phyloP scores from a whole-genome alignment of 2,797 vertebrate species.

The Philypnodon macrostomus region DNA sequence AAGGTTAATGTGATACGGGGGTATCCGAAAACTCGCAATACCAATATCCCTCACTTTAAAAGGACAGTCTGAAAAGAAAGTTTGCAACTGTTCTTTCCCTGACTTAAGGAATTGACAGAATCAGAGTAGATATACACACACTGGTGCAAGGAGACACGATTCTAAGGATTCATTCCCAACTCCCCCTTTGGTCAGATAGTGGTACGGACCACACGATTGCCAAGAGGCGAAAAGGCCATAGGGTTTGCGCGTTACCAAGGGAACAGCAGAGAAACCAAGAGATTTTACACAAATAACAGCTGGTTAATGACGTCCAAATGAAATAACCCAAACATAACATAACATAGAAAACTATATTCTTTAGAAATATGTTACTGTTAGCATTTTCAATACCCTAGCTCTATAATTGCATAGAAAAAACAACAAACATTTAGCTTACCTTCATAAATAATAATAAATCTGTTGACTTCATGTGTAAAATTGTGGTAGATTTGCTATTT shows the following conservation, averaged over 20 bases:
- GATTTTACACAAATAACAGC: conserved; percentile 33
- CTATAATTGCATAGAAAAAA: no score
- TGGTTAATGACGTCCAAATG: conserved; percentile 2
- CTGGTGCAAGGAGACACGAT: not conserved
- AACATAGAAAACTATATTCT: not conserved
- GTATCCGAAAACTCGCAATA: not conserved
- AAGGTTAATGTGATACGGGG: conserved; percentile 41
- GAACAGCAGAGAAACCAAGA: conserved; percentile 71
- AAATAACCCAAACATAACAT: no score
- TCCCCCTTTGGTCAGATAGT: conserved; percentile 34
- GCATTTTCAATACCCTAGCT: no score
- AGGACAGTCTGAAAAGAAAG: rapidly evolving
- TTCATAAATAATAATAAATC: no score
- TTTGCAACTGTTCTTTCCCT: no score
- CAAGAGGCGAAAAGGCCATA: conserved; percentile 75
- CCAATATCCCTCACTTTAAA: not conserved
- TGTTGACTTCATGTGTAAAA: no score
- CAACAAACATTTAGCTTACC: no score
- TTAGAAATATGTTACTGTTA: no score
- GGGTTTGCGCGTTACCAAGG: conserved; percentile 80
- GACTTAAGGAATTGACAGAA: not conserved
- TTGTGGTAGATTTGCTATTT: no score
- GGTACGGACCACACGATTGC: conserved; percentile 73
- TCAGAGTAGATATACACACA: not conserved
- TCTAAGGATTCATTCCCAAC: not conserved